phyloP scores from a whole-genome alignment of 1,140 invertebrate genomes.

The Aporrectodea caliginosa region DNA sequence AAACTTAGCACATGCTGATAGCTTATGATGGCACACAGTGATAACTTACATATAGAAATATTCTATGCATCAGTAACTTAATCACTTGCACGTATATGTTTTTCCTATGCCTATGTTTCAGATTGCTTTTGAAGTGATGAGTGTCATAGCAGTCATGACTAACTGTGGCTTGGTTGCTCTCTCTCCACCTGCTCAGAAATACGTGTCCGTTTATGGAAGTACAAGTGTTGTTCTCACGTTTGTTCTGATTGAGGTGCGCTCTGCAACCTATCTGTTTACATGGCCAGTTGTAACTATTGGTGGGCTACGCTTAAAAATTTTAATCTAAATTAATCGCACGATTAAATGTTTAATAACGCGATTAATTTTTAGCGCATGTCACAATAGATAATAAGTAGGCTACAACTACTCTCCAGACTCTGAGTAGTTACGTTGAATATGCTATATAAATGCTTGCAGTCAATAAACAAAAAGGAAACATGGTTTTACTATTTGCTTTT shows the following conservation, averaged over 20 bases:
- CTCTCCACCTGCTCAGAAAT: conserved; percentile 73
- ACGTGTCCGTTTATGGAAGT: conserved; percentile 39
- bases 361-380: too few species aligned
- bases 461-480: too few species aligned
- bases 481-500: too few species aligned
- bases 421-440: too few species aligned
- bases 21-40: too few species aligned
- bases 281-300: background rate
- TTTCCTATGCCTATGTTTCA: too few species aligned
- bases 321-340: background rate
- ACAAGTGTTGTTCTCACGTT: conserved; percentile 57
- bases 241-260: conserved; percentile 67
- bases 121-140: conserved; percentile 80
- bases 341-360: too few species aligned
- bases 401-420: background rate
- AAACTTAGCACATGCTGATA: too few species aligned
- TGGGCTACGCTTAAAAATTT: background rate
- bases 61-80: too few species aligned
- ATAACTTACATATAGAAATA: too few species aligned
- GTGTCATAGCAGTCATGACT: conserved; percentile 84
- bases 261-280: background rate
- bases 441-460: too few species aligned
- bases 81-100: too few species aligned
- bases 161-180: conserved; percentile 94
- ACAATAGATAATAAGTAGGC: background rate